Conservation (phyloP, 2,797 vertebrate species). For the Heliangelus exortis region DNA sequence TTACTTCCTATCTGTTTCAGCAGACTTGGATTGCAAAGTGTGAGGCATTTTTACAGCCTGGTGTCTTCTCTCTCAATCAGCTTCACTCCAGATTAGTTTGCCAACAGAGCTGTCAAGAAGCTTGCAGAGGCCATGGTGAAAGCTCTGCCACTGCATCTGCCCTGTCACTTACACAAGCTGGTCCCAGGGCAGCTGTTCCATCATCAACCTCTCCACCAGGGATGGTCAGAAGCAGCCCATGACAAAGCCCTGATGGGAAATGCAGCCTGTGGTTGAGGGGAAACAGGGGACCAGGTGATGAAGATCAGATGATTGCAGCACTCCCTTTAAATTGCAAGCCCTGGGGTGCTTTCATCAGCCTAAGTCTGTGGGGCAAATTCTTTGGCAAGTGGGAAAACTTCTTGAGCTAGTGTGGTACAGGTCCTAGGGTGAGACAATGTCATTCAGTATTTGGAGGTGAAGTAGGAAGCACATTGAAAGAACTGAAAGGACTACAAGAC, state of each 20-base stretch:
- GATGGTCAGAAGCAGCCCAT: neutral
- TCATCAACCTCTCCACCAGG: neutral
- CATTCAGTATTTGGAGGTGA: neutral
- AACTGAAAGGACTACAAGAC: fast-evolving
- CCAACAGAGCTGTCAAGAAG: neutral
- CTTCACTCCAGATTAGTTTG: neutral
- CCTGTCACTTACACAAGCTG: neutral
- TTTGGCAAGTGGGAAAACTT: neutral
- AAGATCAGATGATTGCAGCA: neutral
- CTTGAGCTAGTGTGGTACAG: neutral
- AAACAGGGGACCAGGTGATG: neutral
- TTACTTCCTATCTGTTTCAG: neutral
- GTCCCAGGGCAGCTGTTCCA: neutral
- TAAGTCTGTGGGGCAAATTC: fast-evolving
- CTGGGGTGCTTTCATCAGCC: fast-evolving
- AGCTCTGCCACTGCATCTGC: neutral
- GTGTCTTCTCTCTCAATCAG: neutral
- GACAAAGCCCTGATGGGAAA: neutral
- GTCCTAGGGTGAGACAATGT: neutral
- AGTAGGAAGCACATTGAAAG: neutral
- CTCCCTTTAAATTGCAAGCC: neutral
- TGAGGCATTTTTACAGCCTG: neutral
- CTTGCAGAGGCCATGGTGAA: neutral
- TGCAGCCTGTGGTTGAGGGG: too few relatives aligned
- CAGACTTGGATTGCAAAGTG: fast-evolving